phyloP scores from a whole-genome alignment of 2,113 vertebrate species.

The Blennius ocellaris region DNA sequence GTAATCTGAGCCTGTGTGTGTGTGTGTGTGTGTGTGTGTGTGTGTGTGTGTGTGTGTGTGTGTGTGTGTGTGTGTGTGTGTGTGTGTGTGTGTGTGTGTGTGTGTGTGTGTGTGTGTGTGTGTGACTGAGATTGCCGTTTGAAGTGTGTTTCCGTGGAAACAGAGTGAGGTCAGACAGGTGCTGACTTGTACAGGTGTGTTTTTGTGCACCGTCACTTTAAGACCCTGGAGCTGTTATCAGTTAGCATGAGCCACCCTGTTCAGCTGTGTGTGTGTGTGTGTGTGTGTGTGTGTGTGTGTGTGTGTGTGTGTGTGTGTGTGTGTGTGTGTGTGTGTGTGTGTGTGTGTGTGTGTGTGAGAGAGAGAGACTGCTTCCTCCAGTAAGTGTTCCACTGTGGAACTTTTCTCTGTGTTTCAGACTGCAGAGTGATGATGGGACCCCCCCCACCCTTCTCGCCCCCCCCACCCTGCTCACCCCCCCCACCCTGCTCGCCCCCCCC shows the following conservation, averaged over 20 bases:
- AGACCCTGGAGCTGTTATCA: constrained; percentile 3
- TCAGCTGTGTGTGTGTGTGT: constrained; percentile 2
- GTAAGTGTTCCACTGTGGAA: too few species aligned
- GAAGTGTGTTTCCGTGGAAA: constrained; percentile 44
- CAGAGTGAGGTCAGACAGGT: constrained; percentile 29
- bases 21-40: background rate
- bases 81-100: background rate
- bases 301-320: too few species aligned
- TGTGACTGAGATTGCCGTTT: constrained; percentile 17
- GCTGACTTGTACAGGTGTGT: constrained; percentile 30
- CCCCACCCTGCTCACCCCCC: constrained; percentile 74
- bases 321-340: too few species aligned
- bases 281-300: too few species aligned
- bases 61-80: constrained; percentile 16
- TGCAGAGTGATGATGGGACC: constrained; percentile 84
- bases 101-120: too few species aligned
- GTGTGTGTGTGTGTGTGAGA: too few species aligned
- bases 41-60: constrained; percentile 21
- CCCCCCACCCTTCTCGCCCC: constrained; percentile 61
- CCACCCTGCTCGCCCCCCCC: constrained; percentile 77
- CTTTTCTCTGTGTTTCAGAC: constrained; percentile 77
- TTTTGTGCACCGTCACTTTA: background rate
- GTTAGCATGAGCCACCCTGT: background rate
- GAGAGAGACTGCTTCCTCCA: too few species aligned
- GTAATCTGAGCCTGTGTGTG: too few species aligned